Conservation (phyloP, 2,797 vertebrate species). For the Sebastes hopkinsi region DNA sequence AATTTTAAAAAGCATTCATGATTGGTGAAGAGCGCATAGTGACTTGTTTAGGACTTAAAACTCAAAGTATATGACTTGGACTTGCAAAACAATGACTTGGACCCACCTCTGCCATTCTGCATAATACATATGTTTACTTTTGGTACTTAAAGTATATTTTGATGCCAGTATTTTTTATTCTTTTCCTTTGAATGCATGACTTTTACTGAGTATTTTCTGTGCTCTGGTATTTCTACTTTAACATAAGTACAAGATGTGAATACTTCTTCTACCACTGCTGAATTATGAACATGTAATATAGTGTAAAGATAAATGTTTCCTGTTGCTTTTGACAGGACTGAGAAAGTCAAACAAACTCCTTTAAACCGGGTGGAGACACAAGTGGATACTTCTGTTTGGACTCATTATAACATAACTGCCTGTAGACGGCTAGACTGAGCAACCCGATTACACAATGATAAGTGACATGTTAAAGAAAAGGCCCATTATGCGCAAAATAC, state of each 20-base stretch:
- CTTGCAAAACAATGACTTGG: too few species aligned
- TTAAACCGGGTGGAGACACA: neutral
- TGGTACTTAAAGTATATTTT: neutral
- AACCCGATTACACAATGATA: neutral
- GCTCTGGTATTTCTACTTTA: neutral
- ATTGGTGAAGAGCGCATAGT: too few species aligned
- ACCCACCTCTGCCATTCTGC: too few species aligned
- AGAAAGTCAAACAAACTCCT: constrained; percentile 11
- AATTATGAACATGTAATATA: neutral
- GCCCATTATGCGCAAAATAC: constrained; percentile 16
- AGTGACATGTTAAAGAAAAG: constrained; percentile 29
- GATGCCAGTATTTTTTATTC: neutral
- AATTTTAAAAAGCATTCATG: too few species aligned
- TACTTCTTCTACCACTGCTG: neutral
- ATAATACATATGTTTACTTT: neutral
- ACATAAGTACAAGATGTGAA: neutral
- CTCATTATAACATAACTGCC: constrained; percentile 11
- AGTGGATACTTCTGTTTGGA: constrained; percentile 25
- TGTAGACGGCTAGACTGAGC: constrained; percentile 1
- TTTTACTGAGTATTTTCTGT: neutral
- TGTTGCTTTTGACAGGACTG: neutral
- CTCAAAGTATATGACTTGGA: too few species aligned
- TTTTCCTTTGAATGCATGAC: neutral
- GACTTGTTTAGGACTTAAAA: too few species aligned
- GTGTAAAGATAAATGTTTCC: neutral